phyloP scores from a whole-genome alignment of 2,888 invertebrate species.

The Pseudococcus jackbeardsleyi region DNA sequence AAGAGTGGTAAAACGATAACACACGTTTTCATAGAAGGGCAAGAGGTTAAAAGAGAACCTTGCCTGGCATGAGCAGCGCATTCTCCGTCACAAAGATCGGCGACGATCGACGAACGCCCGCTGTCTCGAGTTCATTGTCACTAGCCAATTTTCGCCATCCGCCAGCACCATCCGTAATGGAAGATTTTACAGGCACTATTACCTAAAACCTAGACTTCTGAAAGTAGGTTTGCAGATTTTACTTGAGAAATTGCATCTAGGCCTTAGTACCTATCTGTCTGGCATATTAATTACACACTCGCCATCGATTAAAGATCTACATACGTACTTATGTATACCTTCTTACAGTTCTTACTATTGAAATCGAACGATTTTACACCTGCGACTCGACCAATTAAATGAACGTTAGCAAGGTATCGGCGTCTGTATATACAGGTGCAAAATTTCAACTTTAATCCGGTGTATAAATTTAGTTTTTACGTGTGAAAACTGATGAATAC shows the following conservation, averaged over 20 bases:
- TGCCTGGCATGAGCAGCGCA: constrained; percentile 30
- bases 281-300: constrained; percentile 10
- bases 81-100: constrained; percentile 53
- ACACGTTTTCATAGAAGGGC: constrained; percentile 48
- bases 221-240: constrained; percentile 10
- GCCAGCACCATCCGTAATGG: constrained; percentile 20
- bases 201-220: not conserved
- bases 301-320: not conserved
- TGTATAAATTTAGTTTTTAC: constrained; percentile 33
- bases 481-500: constrained; percentile 20
- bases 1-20: constrained; percentile 41
- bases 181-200: constrained; percentile 14
- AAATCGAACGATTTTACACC: constrained; percentile 37
- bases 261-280: not conserved
- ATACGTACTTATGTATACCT: not conserved
- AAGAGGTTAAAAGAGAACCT: constrained; percentile 55
- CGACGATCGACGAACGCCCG: constrained; percentile 53
- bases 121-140: constrained; percentile 56
- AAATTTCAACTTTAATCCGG: constrained; percentile 17
- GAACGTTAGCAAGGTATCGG: constrained; percentile 13
- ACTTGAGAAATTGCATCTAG: not conserved
- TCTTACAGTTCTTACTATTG: no score
- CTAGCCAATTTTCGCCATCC: constrained; percentile 53
- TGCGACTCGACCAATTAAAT: constrained; percentile 39
- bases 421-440: constrained; percentile 32